A percentile compares a stretch with the other conserved stretches of the same genome.
Evolutionary conservation across 2,113 vertebrate species (phyloP).

Genomic region (Artemisiospiza belli): DNA sequence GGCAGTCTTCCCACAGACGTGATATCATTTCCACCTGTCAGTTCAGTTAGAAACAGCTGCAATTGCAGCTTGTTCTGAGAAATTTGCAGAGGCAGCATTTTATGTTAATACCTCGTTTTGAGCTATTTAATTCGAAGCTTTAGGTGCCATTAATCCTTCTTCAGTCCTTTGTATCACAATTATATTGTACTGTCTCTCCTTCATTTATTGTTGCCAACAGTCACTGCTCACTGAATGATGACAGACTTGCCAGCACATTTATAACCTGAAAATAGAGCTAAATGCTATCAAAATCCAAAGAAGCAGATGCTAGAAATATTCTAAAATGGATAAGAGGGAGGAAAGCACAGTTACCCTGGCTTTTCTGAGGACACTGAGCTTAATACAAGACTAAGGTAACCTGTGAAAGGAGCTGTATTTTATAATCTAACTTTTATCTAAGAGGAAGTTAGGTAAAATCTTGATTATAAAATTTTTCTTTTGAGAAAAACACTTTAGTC

Average conservation of each 20-base stretch:
- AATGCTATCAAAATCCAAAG: not conserved
- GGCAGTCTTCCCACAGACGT: not conserved
- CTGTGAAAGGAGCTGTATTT: not conserved
- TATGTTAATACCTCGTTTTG: slow-evolving; percentile 22
- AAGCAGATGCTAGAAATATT: not conserved
- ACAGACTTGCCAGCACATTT: not conserved
- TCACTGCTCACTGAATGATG: not conserved
- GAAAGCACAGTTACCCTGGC: not conserved
- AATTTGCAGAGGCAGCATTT: slow-evolving; percentile 9
- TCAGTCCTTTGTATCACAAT: not conserved
- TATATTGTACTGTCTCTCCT: not conserved
- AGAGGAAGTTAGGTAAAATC: not conserved
- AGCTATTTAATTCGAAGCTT: slow-evolving; percentile 2
- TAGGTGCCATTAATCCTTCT: slow-evolving; percentile 28
- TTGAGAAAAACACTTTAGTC: not conserved
- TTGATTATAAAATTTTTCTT: not conserved
- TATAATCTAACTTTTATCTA: too few relatives aligned
- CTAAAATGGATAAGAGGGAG: not conserved
- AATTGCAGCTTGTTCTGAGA: not conserved
- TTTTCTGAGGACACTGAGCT: not conserved
- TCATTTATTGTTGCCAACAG: slow-evolving; percentile 13
- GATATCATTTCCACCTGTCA: not conserved
- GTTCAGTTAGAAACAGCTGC: not conserved
- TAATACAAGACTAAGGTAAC: not conserved
- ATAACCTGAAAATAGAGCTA: slow-evolving; percentile 30